Conservation (phyloP, 1,140 invertebrate genomes). For the Orchestia grillus region DNA sequence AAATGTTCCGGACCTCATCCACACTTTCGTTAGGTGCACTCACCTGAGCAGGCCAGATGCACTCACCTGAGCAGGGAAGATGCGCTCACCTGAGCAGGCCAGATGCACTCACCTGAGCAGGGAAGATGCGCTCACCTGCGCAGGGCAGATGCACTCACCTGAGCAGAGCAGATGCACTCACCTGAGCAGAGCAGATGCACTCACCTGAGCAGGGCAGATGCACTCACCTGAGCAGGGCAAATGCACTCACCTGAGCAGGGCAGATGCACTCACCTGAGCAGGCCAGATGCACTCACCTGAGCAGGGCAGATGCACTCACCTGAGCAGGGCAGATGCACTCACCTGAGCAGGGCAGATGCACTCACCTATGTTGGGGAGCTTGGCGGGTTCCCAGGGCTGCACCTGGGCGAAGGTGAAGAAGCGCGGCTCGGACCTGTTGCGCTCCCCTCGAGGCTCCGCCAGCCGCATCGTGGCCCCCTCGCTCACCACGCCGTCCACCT, state of each 20-base stretch:
- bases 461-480: slow-evolving; percentile 68
- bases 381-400: slow-evolving; percentile 61
- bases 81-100: too few relatives aligned
- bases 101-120: too few relatives aligned
- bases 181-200: background rate
- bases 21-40: too few relatives aligned
- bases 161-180: too few relatives aligned
- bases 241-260: background rate
- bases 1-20: too few relatives aligned
- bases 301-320: background rate
- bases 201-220: background rate
- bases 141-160: too few relatives aligned
- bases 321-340: background rate
- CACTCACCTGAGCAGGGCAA: background rate
- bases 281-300: background rate
- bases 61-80: too few relatives aligned
- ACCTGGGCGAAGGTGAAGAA: slow-evolving; percentile 67
- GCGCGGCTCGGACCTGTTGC: slow-evolving; percentile 63
- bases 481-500: slow-evolving; percentile 67
- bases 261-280: background rate
- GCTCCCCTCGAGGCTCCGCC: slow-evolving; percentile 64
- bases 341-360: slow-evolving; percentile 70
- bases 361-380: slow-evolving; percentile 1
- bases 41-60: too few relatives aligned
- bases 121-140: too few relatives aligned